Evolutionary conservation across 2,113 vertebrate genomes (phyloP).

Genomic region (Capreolus pygargus): DNA sequence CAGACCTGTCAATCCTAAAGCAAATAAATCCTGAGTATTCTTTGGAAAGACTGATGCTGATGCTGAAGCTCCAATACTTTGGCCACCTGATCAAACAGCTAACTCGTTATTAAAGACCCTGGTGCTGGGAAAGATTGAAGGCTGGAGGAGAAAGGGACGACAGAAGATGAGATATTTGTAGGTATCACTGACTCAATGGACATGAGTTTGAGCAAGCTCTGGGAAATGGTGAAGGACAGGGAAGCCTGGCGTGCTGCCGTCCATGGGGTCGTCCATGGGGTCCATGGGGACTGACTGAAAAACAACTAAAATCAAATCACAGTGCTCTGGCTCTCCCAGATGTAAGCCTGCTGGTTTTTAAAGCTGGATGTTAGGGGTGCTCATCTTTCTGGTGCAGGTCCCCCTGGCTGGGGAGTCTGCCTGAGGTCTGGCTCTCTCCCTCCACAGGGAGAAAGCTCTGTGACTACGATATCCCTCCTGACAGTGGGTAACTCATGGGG

Average conservation of each 20-base stretch:
- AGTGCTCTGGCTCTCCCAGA: not conserved
- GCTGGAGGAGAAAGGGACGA: not conserved
- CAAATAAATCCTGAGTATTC: not conserved
- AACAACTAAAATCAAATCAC: not conserved
- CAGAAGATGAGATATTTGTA: not conserved
- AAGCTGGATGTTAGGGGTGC: not conserved
- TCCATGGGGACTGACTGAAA: not conserved
- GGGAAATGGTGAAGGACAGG: not conserved
- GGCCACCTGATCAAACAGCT: accelerated
- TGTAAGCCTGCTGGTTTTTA: not conserved
- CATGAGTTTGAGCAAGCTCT: not conserved
- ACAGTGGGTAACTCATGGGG: not conserved
- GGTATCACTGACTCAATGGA: not conserved
- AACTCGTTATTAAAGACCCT: not conserved
- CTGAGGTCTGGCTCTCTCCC: not conserved
- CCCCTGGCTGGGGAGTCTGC: not conserved
- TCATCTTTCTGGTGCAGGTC: not conserved
- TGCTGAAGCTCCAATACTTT: not conserved
- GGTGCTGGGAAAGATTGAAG: not conserved
- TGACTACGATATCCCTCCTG: not conserved
- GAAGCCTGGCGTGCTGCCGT: not conserved
- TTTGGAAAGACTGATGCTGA: not conserved
- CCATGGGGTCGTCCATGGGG: not conserved
- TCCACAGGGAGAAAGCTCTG: not conserved
- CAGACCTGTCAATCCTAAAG: not conserved